These are phyloP conservation scores for Phengaris arion DNA, from an alignment of 2,888 invertebrate species.

Conservation along the genomic window DNA sequence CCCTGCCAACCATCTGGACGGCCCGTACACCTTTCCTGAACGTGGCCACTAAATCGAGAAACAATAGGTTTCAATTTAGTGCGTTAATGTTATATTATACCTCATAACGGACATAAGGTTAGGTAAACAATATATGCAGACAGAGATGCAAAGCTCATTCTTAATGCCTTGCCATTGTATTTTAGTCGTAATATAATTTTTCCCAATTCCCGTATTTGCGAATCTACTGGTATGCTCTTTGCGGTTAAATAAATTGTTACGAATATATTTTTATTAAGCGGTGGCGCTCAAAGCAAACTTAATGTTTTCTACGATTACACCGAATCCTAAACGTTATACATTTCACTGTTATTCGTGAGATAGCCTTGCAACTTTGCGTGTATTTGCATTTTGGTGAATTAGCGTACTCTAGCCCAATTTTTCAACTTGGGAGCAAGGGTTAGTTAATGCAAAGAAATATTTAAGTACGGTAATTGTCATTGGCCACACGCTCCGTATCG, in stretches of 20 bases:
- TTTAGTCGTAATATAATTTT: slow-evolving; percentile 32
- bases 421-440: slow-evolving; percentile 67
- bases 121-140: slow-evolving; percentile 59
- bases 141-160: slow-evolving; percentile 64
- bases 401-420: slow-evolving; percentile 71
- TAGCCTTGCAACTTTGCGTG: slow-evolving; percentile 73
- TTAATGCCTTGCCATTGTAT: slow-evolving; percentile 35
- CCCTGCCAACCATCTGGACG: slow-evolving; percentile 98
- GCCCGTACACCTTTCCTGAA: slow-evolving; percentile 99
- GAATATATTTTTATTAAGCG: slow-evolving; percentile 18
- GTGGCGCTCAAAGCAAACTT: slow-evolving; percentile 41
- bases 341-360: slow-evolving; percentile 51
- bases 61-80: slow-evolving; percentile 62
- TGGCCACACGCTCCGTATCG: slow-evolving; percentile 84
- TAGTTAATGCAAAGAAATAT: slow-evolving; percentile 77
- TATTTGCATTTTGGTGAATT: slow-evolving; percentile 67
- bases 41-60: slow-evolving; percentile 94
- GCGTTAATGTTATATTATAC: slow-evolving; percentile 42
- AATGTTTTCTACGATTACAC: slow-evolving; percentile 31
- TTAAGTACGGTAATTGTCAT: slow-evolving; percentile 70
- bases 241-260: slow-evolving; percentile 27
- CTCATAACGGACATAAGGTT: slow-evolving; percentile 42
- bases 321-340: slow-evolving; percentile 32
- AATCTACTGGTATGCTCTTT: slow-evolving; percentile 44
- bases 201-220: slow-evolving; percentile 42